These are phyloP conservation scores for Pseudomyrmex concolor DNA, from an alignment of 1,140 invertebrate species.

Conservation along the genomic window DNA sequence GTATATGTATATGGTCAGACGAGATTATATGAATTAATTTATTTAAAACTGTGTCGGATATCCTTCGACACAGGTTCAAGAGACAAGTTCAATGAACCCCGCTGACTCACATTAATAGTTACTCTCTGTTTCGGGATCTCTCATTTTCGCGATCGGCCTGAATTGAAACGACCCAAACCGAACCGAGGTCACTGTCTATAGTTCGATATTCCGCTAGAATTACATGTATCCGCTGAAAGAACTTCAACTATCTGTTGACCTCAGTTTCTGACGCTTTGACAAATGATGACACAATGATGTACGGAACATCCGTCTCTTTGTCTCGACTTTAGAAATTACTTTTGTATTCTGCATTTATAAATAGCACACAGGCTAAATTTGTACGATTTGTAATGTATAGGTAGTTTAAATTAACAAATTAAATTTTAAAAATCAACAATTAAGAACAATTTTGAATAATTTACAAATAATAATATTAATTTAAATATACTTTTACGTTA, in stretches of 20 bases:
- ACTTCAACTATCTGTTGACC: background rate
- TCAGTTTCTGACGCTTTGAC: background rate
- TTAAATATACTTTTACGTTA: too few relatives aligned
- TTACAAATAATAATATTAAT: too few relatives aligned
- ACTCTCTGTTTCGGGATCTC: constrained; percentile 16
- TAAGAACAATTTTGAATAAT: too few relatives aligned
- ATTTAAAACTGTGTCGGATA: background rate
- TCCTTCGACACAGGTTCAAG: constrained; percentile 65
- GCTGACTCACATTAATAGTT: constrained; percentile 59
- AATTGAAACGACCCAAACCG: constrained; percentile 62
- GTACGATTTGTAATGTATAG: background rate
- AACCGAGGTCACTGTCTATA: constrained; percentile 33
- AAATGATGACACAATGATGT: background rate
- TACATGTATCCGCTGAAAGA: constrained; percentile 34
- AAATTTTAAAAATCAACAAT: background rate
- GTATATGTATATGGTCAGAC: constrained; percentile 11
- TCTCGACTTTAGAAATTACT: background rate
- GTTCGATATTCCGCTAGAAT: constrained; percentile 49
- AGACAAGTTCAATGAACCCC: constrained; percentile 65
- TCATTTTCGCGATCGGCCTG: constrained; percentile 41
- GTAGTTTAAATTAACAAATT: background rate
- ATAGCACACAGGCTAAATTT: background rate
- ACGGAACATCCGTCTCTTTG: background rate
- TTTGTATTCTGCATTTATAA: background rate
- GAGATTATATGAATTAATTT: constrained; percentile 24